Conservation (phyloP, 2,797 vertebrate species). For the Parambassis ranga region DNA sequence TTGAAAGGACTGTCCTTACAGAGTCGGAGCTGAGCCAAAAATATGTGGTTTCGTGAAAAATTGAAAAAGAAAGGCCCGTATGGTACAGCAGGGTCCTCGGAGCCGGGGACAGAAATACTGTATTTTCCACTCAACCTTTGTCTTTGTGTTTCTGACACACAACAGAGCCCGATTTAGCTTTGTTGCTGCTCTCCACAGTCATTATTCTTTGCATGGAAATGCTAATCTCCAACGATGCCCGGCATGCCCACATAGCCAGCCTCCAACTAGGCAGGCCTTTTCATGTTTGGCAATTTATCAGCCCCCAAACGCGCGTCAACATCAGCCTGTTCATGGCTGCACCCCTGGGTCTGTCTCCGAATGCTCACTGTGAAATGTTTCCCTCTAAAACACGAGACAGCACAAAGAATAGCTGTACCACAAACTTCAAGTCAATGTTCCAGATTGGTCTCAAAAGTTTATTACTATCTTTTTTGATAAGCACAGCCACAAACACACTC, state of each 20-base stretch:
- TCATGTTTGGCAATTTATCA: conserved; percentile 55
- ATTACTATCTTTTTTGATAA: not conserved
- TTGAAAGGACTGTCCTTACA: conserved; percentile 11
- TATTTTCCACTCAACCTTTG: not conserved
- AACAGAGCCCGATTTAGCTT: conserved; percentile 15
- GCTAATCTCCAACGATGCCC: conserved; percentile 46
- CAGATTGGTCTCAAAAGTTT: not conserved
- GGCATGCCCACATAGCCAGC: conserved; percentile 36
- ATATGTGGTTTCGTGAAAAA: conserved; percentile 12
- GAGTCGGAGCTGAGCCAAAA: conserved; percentile 8
- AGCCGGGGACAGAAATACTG: not conserved
- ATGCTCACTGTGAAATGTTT: conserved; percentile 21
- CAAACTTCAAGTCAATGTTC: not conserved
- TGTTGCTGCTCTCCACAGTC: conserved; percentile 17
- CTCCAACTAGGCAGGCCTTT: conserved; percentile 29
- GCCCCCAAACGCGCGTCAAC: conserved; percentile 37
- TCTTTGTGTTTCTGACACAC: conserved; percentile 37
- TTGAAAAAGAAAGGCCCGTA: not conserved
- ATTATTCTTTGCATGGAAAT: conserved; percentile 33
- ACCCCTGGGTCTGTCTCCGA: conserved; percentile 2
- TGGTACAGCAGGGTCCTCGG: not conserved
- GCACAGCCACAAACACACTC: not conserved
- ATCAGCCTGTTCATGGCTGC: not conserved
- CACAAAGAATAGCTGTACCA: not conserved
- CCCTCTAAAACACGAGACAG: conserved; percentile 6